Conservation (phyloP, 2,888 invertebrate species). For the Pseudococcus jackbeardsleyi region DNA sequence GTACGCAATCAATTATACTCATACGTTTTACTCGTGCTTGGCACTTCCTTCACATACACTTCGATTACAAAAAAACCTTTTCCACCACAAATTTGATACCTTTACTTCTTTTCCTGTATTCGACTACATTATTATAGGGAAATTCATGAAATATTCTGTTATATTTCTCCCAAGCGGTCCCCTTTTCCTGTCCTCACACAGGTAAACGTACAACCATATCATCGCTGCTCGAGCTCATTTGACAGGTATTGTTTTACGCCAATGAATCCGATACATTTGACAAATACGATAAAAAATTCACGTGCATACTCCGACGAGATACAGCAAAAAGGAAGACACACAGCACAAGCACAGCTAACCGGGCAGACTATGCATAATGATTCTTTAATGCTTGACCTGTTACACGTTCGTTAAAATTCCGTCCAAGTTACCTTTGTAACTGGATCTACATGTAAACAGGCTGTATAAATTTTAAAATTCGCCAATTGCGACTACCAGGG, state of each 20-base stretch:
- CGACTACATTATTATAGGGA: neutral
- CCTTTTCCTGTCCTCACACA: neutral
- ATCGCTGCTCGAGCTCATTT: neutral
- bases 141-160: neutral
- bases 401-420: conserved; percentile 30
- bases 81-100: neutral
- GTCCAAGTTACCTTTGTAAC: neutral
- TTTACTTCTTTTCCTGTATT: neutral
- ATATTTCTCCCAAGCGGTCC: neutral
- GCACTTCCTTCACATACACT: neutral
- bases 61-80: neutral
- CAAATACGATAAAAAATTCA: neutral
- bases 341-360: neutral
- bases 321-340: neutral
- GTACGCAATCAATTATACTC: neutral
- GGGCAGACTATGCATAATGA: neutral
- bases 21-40: neutral
- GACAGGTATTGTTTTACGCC: neutral
- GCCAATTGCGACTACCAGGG: conserved; percentile 6
- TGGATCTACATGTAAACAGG: neutral
- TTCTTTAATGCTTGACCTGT: conserved; percentile 6
- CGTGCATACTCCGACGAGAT: neutral
- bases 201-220: neutral
- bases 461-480: conserved; percentile 24
- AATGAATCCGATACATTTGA: neutral